phyloP scores from a whole-genome alignment of 2,113 vertebrate genomes.

The Chrysochloris asiatica region DNA sequence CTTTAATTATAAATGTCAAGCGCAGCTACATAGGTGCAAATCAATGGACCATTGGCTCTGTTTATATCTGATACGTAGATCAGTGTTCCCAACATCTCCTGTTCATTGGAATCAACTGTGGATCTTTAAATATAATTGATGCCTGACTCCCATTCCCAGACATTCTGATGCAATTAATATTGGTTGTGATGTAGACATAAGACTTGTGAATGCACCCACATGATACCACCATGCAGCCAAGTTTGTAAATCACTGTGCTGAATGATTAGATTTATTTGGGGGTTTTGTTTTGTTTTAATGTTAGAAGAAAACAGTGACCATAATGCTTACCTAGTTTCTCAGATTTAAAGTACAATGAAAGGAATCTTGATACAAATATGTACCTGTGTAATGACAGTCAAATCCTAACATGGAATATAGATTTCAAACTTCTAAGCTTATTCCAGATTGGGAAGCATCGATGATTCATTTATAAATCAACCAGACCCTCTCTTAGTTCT shows the following conservation, averaged over 20 bases:
- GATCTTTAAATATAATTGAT: background rate
- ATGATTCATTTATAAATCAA: background rate
- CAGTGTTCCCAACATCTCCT: background rate
- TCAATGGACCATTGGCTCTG: background rate
- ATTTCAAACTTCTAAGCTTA: background rate
- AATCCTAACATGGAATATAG: background rate
- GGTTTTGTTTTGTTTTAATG: background rate
- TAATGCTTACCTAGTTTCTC: background rate
- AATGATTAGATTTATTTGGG: background rate
- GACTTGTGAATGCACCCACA: background rate
- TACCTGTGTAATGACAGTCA: background rate
- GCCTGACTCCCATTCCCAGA: background rate
- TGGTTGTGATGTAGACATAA: background rate
- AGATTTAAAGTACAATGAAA: background rate
- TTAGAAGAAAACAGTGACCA: background rate
- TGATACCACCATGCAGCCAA: background rate
- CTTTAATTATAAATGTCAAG: background rate
- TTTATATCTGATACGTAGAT: accelerated
- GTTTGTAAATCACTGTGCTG: background rate
- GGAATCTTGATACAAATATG: background rate
- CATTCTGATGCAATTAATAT: background rate
- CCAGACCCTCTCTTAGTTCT: background rate
- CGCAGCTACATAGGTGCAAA: background rate
- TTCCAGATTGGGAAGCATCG: background rate
- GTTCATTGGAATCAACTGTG: background rate